Evolutionary conservation across 2,797 vertebrate genomes (phyloP).

Genomic region (Pipistrellus pygmaeus): DNA sequence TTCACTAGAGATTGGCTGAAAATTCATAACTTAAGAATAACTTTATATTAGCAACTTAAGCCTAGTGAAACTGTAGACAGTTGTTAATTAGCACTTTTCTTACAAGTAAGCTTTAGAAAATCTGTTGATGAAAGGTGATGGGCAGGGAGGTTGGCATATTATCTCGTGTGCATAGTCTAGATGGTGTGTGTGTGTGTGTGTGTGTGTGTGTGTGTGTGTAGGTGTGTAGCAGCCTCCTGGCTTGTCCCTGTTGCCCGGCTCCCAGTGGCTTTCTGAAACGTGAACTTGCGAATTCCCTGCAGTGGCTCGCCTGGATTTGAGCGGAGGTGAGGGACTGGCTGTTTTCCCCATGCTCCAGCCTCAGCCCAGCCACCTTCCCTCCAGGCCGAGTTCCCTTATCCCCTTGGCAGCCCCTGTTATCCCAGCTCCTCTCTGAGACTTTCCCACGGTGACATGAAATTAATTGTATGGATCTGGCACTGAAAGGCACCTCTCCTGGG

Average conservation of each 20-base stretch:
- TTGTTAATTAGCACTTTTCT: neutral
- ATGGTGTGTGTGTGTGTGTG: neutral
- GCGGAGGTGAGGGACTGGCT: neutral
- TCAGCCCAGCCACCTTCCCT: neutral
- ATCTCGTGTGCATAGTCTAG: fast-evolving
- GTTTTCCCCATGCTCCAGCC: neutral
- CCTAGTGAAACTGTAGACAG: neutral
- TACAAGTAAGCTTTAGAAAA: neutral
- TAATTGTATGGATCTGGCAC: neutral
- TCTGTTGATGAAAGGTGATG: neutral
- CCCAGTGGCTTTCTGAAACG: neutral
- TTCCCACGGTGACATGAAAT: neutral
- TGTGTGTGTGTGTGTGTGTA: too few relatives aligned
- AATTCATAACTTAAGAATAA: neutral
- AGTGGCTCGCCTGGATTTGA: neutral
- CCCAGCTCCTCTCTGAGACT: neutral
- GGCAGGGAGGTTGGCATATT: neutral
- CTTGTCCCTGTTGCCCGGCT: neutral
- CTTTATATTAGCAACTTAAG: neutral
- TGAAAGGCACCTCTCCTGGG: neutral
- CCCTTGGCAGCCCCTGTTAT: neutral
- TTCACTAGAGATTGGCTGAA: neutral
- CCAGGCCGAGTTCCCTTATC: fast-evolving
- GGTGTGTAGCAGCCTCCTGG: neutral
- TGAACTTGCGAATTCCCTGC: neutral